Evolutionary conservation across 2,113 vertebrate species (phyloP).

Genomic region (Triplophysa tibetana): DNA sequence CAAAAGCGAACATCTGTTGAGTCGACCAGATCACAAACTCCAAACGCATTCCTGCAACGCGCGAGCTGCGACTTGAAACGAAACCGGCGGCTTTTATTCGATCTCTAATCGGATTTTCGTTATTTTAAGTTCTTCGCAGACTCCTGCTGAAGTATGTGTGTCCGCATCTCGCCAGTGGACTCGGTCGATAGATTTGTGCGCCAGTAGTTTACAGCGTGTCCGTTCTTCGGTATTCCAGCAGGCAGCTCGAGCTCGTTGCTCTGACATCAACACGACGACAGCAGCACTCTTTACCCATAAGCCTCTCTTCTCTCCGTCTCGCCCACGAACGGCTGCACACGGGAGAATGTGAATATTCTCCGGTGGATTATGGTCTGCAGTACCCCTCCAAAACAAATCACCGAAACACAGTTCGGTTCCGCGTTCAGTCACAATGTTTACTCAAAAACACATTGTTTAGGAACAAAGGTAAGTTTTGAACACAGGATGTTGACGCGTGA

Average conservation of each 20-base stretch:
- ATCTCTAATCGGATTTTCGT: not conserved
- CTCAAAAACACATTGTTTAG: not conserved
- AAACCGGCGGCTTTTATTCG: not conserved
- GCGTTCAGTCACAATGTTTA: not conserved
- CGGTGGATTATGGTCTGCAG: not conserved
- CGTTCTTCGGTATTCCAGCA: constrained; percentile 41
- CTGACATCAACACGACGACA: constrained; percentile 52
- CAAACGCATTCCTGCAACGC: constrained; percentile 20
- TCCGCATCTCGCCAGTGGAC: not conserved
- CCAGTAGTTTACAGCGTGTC: not conserved
- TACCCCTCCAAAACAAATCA: not conserved
- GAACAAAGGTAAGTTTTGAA: not conserved
- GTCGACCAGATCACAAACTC: constrained; percentile 9
- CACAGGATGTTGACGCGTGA: too few relatives aligned
- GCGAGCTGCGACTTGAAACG: not conserved
- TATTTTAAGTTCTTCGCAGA: constrained; percentile 1
- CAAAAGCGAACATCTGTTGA: constrained; percentile 1
- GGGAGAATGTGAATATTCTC: not conserved
- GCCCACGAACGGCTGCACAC: constrained; percentile 7
- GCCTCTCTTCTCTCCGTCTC: constrained; percentile 46
- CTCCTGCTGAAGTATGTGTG: not conserved
- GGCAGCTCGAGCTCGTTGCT: constrained; percentile 41
- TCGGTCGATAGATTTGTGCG: too few relatives aligned
- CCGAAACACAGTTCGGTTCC: not conserved
- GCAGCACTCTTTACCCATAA: constrained; percentile 72